Evolutionary conservation across 2,113 vertebrate genomes (phyloP), one percentile per base, ranked within the genome.

Genomic region (Neopipo cinnamomea): DNA sequence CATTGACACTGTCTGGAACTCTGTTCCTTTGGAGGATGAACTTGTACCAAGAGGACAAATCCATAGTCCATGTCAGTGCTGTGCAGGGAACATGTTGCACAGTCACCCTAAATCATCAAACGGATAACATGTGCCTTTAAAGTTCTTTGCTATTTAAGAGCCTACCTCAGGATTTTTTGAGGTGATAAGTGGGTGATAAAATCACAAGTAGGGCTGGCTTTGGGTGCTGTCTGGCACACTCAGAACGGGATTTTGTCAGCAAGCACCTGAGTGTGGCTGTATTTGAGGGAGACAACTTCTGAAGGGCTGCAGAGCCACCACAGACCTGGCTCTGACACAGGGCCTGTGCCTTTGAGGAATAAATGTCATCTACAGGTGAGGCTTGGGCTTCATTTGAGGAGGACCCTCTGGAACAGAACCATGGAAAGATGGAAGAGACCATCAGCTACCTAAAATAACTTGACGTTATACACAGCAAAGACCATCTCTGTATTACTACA

Each of bases 391-490:
- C 14, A 2, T 4, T 62, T 19, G 52, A 17, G 77, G 5, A 12
- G 15, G 49, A 44, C 6, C 30, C 15, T 41, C 8, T 46, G 14
- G 27, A 28, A 2, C 8, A 79, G 75, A 30, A 6, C 31, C 5
- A 2, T 2, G 39, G 59, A 8, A 18, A 37, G 63, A 8, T 39
- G 31, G 31, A 52, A 24, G 37, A 61, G 53, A 30, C 22, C 1
- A 1, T 55, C 63, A 28, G 25, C 8, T 44, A 80, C 94, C 68
- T 39, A 2, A 85, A 93, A 84, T 46, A 88, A 33, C 82, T 66
- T 97, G 95, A 83, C 95, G 96, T 91, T 81, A 88, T 59, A 81
- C 92, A 71, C 93, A 81, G 94, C 95, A 96, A 95, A 97, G 96
- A 85, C 35, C 76, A 89, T 46, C 83, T 95, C 95, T 33, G 28